Evolutionary conservation across 2,888 invertebrate genomes (phyloP), one percentile per base, ranked within the genome.

Genomic region (Gerosis bhagava): DNA sequence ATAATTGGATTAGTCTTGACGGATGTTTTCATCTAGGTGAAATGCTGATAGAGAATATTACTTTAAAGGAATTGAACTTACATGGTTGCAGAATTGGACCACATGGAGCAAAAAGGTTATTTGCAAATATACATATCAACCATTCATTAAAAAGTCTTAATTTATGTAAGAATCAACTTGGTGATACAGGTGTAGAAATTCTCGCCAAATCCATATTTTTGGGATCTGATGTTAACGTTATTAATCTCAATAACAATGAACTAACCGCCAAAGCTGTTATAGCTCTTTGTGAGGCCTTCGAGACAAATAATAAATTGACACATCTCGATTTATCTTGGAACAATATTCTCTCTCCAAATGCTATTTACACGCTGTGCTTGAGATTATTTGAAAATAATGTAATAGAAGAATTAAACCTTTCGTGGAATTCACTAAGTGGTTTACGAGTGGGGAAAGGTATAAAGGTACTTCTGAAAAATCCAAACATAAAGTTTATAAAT

Each of bases 181-280:
- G 49, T 1, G 70, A 70, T 46, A 40, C 36, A 4, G 69, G 70
- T 1, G 50, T 62, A 4, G 58, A 59, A 46, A 35, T 55, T 28
- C 47, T 72, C 17, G 59, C 67, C 6, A 53, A 59, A 32, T 53
- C 58, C 7, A 53, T 69, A 21, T 47, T 45, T n/a, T 40, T 49
- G 1, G 62, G 65, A 25, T 52, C 62, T 5, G 54, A 54, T 16
- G 17, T 67, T 5, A 25, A 32, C 8, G 57, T 70, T 29, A 47
- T 74, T 11, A 62, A 64, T 51, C 46, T 76, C 10, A 67, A 71
- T 15, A 53, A 58, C 45, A 78, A 78, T 43, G 53, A 54, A n/a
- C 51, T 78, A 10, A 61, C 63, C 3, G 52, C 56, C 3, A 53
- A 56, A 8, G 49, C 70, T 0, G 56, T 65, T 0, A 2, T 49